A percentile compares a stretch with the other conserved stretches of the same genome.
phyloP scores from a whole-genome alignment of 2,888 invertebrate species.

The Mesodorylaimus sp. region DNA sequence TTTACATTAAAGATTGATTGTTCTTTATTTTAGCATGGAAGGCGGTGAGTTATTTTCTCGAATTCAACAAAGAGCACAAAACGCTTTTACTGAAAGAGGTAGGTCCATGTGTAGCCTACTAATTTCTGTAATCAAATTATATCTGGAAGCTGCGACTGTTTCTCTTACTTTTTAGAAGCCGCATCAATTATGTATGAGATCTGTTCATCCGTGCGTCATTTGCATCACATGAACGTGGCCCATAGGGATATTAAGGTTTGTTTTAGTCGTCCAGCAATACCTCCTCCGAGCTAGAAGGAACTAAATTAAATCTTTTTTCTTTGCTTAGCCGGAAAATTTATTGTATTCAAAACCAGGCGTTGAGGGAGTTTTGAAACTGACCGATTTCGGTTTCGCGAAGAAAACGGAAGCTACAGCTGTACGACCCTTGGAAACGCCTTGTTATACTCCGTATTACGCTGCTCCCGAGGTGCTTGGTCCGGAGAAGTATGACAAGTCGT shows the following conservation, averaged over 20 bases:
- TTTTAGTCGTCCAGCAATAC: slow-evolving; percentile 6
- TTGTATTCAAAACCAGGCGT: slow-evolving; percentile 51
- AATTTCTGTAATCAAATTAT: not conserved
- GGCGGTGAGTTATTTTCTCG: slow-evolving; percentile 91
- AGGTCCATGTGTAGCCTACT: slow-evolving; percentile 13
- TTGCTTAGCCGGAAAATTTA: slow-evolving; percentile 55
- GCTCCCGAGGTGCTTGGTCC: slow-evolving; percentile 74
- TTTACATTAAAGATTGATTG: no score
- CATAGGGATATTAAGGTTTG: slow-evolving; percentile 84
- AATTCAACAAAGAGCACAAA: slow-evolving; percentile 81
- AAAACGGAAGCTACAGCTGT: slow-evolving; percentile 53
- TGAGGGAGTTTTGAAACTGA: slow-evolving; percentile 74
- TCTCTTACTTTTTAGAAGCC: slow-evolving; percentile 51
- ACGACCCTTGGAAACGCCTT: slow-evolving; percentile 84
- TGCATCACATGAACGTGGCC: slow-evolving; percentile 84
- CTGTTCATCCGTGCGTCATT: slow-evolving; percentile 73
- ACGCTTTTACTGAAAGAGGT: slow-evolving; percentile 86
- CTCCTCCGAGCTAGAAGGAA: no score
- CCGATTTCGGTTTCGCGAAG: slow-evolving; percentile 98
- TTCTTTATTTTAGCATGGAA: slow-evolving; percentile 53
- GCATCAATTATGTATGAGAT: slow-evolving; percentile 90
- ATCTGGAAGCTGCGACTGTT: no score
- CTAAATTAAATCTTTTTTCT: no score
- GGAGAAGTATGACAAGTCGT: slow-evolving; percentile 93
- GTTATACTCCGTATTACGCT: slow-evolving; percentile 97